A percentile compares a stretch with the other conserved stretches of the same genome.
Conservation (phyloP, 2,888 invertebrate species). For the Hemaris fuciformis region DNA sequence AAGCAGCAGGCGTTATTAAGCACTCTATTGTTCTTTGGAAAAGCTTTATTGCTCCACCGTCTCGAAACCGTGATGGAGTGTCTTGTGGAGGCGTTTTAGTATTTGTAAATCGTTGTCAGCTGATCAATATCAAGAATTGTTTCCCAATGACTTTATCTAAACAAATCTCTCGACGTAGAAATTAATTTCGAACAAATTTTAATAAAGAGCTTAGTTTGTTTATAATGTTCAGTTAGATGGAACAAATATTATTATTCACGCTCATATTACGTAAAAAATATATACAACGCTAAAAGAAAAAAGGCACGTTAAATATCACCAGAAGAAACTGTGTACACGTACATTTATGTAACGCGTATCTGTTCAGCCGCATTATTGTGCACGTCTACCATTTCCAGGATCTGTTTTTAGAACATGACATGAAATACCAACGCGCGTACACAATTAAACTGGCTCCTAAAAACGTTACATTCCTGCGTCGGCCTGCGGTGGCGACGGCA, state of each 20-base stretch:
- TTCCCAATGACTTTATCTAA: not conserved
- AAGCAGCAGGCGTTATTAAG: conserved; percentile 50
- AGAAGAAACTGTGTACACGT: not conserved
- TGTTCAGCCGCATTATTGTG: conserved; percentile 14
- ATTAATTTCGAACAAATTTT: not conserved
- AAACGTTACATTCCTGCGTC: conserved; percentile 21
- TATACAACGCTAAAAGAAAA: too few species aligned
- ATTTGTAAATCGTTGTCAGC: conserved; percentile 3
- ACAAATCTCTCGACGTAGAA: not conserved
- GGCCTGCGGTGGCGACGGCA: not conserved
- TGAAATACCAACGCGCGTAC: conserved; percentile 15
- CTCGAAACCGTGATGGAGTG: conserved; percentile 25
- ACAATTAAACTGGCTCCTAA: conserved; percentile 23
- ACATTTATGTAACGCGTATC: conserved; percentile 8
- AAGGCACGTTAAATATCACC: not conserved
- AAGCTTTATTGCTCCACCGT: conserved; percentile 43
- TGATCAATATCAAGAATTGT: not conserved
- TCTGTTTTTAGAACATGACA: conserved; percentile 14
- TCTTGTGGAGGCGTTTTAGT: conserved; percentile 11
- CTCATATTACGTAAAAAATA: too few species aligned
- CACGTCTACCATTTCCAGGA: conserved; percentile 9
- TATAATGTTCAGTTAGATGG: too few species aligned
- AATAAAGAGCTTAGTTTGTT: too few species aligned
- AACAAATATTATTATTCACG: too few species aligned
- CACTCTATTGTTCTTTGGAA: conserved; percentile 54